A percentile compares a stretch with the other conserved stretches of the same genome.
phyloP scores from a whole-genome alignment of 2,797 vertebrate genomes.

The Emys orbicularis region DNA sequence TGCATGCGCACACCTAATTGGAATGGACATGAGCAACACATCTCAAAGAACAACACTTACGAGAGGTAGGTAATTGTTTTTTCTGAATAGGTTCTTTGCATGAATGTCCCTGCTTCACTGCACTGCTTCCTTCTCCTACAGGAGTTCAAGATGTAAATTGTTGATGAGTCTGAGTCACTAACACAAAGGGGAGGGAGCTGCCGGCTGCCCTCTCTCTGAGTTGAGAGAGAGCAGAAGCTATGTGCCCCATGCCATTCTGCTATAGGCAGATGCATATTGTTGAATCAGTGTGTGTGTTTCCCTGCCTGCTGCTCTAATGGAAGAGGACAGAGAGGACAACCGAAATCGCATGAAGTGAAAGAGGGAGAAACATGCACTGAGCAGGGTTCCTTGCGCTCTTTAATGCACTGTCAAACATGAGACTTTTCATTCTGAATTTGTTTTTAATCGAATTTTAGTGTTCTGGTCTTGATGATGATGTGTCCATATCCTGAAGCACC shows the following conservation, averaged over 20 bases:
- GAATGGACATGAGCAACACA: too few relatives aligned
- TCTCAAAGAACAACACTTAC: too few relatives aligned
- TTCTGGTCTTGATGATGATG: background rate
- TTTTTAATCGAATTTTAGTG: background rate
- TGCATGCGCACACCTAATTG: too few relatives aligned
- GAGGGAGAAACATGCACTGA: background rate
- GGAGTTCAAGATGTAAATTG: background rate
- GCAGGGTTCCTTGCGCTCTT: background rate
- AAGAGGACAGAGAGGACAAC: background rate
- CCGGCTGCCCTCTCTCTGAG: background rate
- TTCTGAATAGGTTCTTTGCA: background rate
- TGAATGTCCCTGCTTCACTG: background rate
- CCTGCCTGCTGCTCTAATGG: accelerated
- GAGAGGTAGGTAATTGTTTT: too few relatives aligned
- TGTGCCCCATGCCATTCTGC: background rate
- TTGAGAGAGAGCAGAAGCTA: background rate
- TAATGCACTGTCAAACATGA: background rate
- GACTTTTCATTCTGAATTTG: background rate
- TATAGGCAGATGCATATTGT: background rate
- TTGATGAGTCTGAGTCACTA: background rate
- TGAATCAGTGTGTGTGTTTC: background rate
- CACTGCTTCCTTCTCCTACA: background rate
- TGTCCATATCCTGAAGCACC: background rate
- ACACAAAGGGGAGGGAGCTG: background rate
- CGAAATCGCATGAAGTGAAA: background rate